Evolutionary conservation across 23 tunicate genomes (phyloP), one percentile per base, ranked within the genome.

Genomic region (Halocynthia roretzi): DNA sequence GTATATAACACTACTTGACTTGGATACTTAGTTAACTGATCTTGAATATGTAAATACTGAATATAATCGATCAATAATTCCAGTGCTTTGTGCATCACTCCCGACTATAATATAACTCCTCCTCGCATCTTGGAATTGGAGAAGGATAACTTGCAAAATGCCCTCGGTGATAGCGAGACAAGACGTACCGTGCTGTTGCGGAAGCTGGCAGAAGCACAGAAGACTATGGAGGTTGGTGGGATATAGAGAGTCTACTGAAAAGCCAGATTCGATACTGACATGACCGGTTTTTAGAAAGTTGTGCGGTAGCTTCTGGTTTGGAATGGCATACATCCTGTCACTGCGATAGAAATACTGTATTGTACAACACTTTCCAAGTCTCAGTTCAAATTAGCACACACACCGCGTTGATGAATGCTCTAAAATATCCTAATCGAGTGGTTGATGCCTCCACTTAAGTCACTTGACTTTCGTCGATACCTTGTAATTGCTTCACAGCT

Each of bases 161-260:
- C 95, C 31, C 56, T 88, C 72, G 87, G 73, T 53, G 95, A 88
- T 77, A 88, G 95, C 61, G 95, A 88, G 52, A 80, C 87, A 7
- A 72, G 95, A 57, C 78, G 95, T 61, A 82, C 83, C 8, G 68
- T 88, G 7, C 75, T 88, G 7, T 56, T 88, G 12, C 55, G 75
- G 18, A 88, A 83, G 57, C 74, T 88, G 6, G 84, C 87, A 7
- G 95, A 83, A 23, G 84, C 95, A 54, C 95, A 88, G 58, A 64
- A 77, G 62, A 88, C 95, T 7, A 88, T 88, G 95, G 95, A 88
- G 87, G 95, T 31, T 31, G 44, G 44, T 31, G 4, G 44, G 44
- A n/a, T n/a, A n/a, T n/a, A n/a, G n/a, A n/a, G n/a, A n/a, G n/a
- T n/a, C n/a, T n/a, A n/a, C n/a, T n/a, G n/a, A 31, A 31, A 31